phyloP scores from a whole-genome alignment of 2,797 vertebrate genomes.

The Intellagama lesueurii region DNA sequence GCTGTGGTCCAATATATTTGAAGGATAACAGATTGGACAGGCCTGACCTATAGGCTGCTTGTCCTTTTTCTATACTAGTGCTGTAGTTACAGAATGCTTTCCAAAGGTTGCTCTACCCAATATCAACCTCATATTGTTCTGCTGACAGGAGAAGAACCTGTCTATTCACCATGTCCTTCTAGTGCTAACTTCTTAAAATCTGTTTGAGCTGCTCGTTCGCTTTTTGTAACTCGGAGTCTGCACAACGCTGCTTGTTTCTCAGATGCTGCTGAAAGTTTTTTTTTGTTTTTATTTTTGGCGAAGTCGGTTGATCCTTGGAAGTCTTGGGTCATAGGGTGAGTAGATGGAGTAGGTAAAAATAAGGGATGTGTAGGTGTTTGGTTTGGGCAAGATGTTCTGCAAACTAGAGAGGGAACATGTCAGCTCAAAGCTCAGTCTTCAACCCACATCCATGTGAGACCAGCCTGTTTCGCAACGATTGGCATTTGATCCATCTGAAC shows the following conservation, averaged over 20 bases:
- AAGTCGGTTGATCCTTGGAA: not conserved
- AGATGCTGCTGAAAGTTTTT: not conserved
- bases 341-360: not conserved
- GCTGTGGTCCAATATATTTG: not conserved
- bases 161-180: not conserved
- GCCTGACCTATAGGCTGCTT: no score
- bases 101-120: not conserved
- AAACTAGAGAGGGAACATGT: not conserved
- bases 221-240: not conserved
- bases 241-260: not conserved
- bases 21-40: not conserved
- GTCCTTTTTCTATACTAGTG: no score
- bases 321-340: not conserved
- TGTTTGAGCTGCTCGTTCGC: not conserved
- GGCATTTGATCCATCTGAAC: not conserved
- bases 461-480: not conserved
- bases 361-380: not conserved
- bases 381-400: not conserved
- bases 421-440: not conserved
- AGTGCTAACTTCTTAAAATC: not conserved
- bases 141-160: not conserved
- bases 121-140: not conserved
- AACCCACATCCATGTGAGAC: not conserved
- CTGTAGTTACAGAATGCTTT: not conserved
- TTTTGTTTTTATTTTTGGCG: not conserved